A percentile compares a stretch with the other conserved stretches of the same genome.
Evolutionary conservation across 2,113 vertebrate genomes (phyloP).

Genomic region (Ornithorhynchus anatinus): DNA sequence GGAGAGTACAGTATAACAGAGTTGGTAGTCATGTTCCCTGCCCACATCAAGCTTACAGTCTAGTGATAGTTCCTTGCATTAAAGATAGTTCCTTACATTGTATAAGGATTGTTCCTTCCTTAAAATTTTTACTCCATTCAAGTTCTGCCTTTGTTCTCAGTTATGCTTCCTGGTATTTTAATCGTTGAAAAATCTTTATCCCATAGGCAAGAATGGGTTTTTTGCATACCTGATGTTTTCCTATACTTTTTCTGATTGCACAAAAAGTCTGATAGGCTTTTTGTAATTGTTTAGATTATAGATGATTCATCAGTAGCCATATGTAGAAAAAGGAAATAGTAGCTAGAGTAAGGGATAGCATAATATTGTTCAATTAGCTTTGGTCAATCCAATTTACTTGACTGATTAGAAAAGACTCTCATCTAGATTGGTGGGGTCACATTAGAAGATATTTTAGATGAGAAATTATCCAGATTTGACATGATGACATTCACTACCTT

Average conservation of each 20-base stretch:
- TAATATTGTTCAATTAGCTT: not conserved
- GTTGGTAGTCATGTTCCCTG: not conserved
- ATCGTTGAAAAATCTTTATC: not conserved
- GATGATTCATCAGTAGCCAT: not conserved
- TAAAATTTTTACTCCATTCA: no score
- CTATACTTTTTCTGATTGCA: no score
- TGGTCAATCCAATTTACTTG: not conserved
- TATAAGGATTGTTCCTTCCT: no score
- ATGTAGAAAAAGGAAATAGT: not conserved
- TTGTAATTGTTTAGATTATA: accelerated
- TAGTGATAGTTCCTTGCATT: no score
- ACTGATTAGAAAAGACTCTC: not conserved
- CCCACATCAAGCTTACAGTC: not conserved
- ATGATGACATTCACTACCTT: not conserved
- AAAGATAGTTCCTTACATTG: no score
- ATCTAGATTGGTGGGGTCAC: not conserved
- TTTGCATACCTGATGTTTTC: not conserved
- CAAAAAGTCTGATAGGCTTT: no score
- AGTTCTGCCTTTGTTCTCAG: no score
- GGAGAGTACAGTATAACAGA: no score
- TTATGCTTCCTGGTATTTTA: no score
- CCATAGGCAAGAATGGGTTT: not conserved
- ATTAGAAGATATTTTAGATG: not conserved
- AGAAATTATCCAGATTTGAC: not conserved
- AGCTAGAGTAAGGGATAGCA: not conserved